Evolutionary conservation across 2,113 vertebrate species (phyloP), one percentile per base, ranked within the genome.

Genomic region (Takifugu flavidus): DNA sequence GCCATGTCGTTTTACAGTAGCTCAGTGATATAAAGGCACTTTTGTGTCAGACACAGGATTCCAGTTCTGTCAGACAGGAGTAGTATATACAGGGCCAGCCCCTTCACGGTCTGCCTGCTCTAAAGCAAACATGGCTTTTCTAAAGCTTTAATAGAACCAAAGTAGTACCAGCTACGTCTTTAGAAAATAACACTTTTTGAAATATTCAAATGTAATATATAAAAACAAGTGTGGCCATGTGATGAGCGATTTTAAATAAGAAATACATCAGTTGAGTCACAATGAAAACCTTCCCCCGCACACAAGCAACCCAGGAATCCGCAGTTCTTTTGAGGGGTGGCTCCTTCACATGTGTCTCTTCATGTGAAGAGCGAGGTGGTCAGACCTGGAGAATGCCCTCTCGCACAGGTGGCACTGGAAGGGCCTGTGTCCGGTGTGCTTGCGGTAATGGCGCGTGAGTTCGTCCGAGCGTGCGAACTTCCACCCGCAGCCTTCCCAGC

Each of bases 391-490:
- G 90, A 99, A 99, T 0, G 97, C 96, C 0, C 97, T 90, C 86
- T 99, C 97, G 12, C 97, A 99, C 46, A 99, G 91, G 86, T 98
- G 97, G 86, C 96, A 99, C 92, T 98, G 96, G 91, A 99, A 98
- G 5, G 97, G 97, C 65, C 97, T 91, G 89, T 98, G 95, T 0
- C 97, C 97, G 0, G 97, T 98, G 91, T 99, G 97, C 77, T 99
- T 99, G 64, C 97, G 95, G 77, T 96, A 99, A 74, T 99, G 97
- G 4, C 97, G 96, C 3, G 97, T 98, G 46, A 99, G 91, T 49
- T 98, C 97, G 1, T 98, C 97, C 0, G 96, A 98, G 29, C 97
- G 95, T 0, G 97, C 97, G 13, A 98, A 98, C 75, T 98, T 98
- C 97, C 97, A 99, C 8, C 96, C 96, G 29, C 97, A 99, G 69